phyloP scores from a whole-genome alignment of 1,140 invertebrate species.

The Apis dorsata region DNA sequence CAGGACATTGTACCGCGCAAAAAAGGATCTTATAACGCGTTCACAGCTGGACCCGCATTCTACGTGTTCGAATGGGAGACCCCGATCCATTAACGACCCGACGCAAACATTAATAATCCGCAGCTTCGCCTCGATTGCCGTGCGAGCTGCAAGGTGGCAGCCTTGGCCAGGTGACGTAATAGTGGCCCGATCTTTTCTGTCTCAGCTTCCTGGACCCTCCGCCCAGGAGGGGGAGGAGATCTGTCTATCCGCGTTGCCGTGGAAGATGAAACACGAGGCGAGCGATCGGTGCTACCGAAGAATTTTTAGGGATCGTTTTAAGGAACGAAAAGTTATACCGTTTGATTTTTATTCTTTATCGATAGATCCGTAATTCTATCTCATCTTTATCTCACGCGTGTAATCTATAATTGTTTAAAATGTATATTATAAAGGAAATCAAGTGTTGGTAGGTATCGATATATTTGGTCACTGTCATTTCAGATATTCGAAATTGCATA shows the following conservation, averaged over 20 bases:
- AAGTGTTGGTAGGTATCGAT: too few species aligned
- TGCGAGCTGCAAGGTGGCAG: conserved; percentile 63
- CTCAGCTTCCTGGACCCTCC: conserved; percentile 56
- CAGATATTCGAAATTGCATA: too few species aligned
- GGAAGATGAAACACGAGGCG: background rate
- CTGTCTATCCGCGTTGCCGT: conserved; percentile 8
- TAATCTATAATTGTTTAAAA: too few species aligned
- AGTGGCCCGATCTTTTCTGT: conserved; percentile 46
- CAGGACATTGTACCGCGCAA: conserved; percentile 70
- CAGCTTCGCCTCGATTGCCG: conserved; percentile 60
- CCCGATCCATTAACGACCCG: conserved; percentile 68
- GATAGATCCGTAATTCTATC: too few species aligned
- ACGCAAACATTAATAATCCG: conserved; percentile 70
- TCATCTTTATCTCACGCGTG: too few species aligned
- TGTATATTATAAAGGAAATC: too few species aligned
- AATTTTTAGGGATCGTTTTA: too few species aligned
- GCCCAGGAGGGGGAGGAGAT: background rate
- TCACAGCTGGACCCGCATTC: conserved; percentile 72
- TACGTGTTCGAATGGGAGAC: conserved; percentile 62
- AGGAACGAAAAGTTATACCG: too few species aligned
- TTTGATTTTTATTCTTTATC: too few species aligned
- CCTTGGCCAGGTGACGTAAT: conserved; percentile 63
- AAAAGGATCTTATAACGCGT: conserved; percentile 72
- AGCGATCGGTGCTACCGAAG: background rate
- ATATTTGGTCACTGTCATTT: too few species aligned